Conservation (phyloP, 2,888 invertebrate species). For the Drosophila infuscata region DNA sequence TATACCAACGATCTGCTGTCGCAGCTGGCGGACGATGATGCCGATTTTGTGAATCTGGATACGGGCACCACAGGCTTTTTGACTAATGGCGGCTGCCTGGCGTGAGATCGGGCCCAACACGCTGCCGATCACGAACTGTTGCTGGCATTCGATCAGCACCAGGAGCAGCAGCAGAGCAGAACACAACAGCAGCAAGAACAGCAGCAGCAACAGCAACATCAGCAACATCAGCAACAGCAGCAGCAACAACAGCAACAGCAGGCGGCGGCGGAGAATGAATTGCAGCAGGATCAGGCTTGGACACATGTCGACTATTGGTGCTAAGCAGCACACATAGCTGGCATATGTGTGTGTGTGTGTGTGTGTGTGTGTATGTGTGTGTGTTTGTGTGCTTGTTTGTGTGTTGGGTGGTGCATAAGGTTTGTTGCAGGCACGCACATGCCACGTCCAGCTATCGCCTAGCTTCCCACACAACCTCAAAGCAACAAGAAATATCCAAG, state of each 20-base stretch:
- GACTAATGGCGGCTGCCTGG: conserved; percentile 84
- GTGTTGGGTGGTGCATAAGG: not conserved
- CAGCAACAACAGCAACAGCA: conserved; percentile 17
- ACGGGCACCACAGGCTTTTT: conserved; percentile 84
- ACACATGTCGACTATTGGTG: conserved; percentile 75
- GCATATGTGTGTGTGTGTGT: conserved; percentile 10
- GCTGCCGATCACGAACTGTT: conserved; percentile 62
- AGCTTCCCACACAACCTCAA: not conserved
- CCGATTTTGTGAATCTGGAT: conserved; percentile 85
- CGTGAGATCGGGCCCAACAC: conserved; percentile 79
- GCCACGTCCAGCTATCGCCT: conserved; percentile 24
- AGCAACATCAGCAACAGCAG: conserved; percentile 29
- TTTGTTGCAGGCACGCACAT: conserved; percentile 8
- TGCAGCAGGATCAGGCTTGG: conserved; percentile 66
- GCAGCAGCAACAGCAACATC: conserved; percentile 29
- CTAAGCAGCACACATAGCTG: conserved; percentile 36
- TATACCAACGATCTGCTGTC: conserved; percentile 82
- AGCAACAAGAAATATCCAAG: conserved; percentile 60
- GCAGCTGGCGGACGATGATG: conserved; percentile 81
- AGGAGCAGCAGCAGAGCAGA: conserved; percentile 27
- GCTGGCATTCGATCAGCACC: conserved; percentile 55
- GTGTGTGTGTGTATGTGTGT: conserved; percentile 17
- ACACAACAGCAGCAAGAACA: conserved; percentile 28
- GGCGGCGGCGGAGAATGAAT: conserved; percentile 25
- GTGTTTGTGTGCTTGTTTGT: not conserved